Evolutionary conservation across 2,888 invertebrate genomes (phyloP), one percentile per base, ranked within the genome.

Genomic region (Acanthosepion esculentum): DNA sequence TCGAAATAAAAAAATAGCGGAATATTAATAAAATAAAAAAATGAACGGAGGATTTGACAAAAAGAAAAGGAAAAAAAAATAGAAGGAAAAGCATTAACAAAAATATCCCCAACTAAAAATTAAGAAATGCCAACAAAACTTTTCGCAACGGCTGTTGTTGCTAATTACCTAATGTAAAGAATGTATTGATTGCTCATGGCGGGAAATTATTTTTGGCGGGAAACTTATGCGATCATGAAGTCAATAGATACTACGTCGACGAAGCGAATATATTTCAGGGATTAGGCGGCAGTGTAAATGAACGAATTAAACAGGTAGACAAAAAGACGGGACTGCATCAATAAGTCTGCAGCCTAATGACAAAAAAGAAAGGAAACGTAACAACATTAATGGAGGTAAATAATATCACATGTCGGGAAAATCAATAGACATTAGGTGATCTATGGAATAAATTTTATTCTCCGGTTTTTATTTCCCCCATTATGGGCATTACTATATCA

Each of bases 201-300:
- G n/a, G 78, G n/a, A 78, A 78, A 78, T n/a, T n/a, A 78, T n/a
- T 78, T 78, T 78, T 78, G 78, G 78, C n/a, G n/a, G 78, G 78
- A 78, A 78, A 78, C 78, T 78, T 78, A 78, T 78, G 18, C n/a
- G n/a, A 78, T 78, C 78, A 78, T 78, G 78, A 15, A 33, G 12
- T 33, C 78, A n/a, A 33, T n/a, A 78, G n/a, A 78, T n/a, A 33
- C n/a, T 10, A 33, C 78, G 3, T 78, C 78, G n/a, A 78, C 78
- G 4, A 78, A n/a, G 15, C 78, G 33, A 78, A 78, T 59, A 59
- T 20, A 20, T 59, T 20, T 3, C 20, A 59, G 59, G 23, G 59
- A 59, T 59, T 26, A 59, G 41, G 41, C 41, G 3, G 41, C 41
- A 41, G 41, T 41, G 41, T 41, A 41, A 2, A 41, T 41, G 41